These are phyloP conservation scores for Hemitrygon akajei DNA, from an alignment of 2,797 vertebrate genomes.

Conservation along the genomic window DNA sequence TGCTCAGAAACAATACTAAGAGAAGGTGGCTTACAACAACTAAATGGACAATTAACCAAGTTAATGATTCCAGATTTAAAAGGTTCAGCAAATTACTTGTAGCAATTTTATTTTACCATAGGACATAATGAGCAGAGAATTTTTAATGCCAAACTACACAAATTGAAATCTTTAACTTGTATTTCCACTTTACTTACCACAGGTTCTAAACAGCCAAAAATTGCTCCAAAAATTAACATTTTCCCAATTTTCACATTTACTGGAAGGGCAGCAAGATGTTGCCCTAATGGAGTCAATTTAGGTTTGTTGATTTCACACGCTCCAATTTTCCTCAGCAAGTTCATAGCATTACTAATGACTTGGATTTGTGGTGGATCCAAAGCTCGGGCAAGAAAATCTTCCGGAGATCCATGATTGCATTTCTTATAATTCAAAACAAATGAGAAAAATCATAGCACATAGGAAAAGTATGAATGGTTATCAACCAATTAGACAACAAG, in stretches of 20 bases:
- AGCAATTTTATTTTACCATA: background rate
- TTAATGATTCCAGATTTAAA: background rate
- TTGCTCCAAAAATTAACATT: conserved; percentile 95
- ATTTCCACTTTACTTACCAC: conserved; percentile 62
- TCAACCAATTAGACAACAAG: background rate
- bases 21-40: background rate
- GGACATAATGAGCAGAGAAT: background rate
- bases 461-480: too few relatives aligned
- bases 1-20: background rate
- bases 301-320: conserved; percentile 75
- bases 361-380: conserved; percentile 85
- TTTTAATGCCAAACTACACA: background rate
- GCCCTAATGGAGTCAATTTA: conserved; percentile 80
- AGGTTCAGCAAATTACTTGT: background rate
- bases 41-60: background rate
- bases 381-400: conserved; percentile 81
- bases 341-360: conserved; percentile 88
- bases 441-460: background rate
- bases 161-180: background rate
- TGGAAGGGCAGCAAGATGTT: conserved; percentile 85
- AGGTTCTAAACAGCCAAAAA: conserved; percentile 88
- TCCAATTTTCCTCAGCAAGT: conserved; percentile 78
- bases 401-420: conserved; percentile 86
- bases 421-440: conserved; percentile 62
- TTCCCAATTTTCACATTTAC: conserved; percentile 97